Evolutionary conservation across 2,888 invertebrate genomes (phyloP), one percentile per base, ranked within the genome.

Genomic region (Tiphia femorata): DNA sequence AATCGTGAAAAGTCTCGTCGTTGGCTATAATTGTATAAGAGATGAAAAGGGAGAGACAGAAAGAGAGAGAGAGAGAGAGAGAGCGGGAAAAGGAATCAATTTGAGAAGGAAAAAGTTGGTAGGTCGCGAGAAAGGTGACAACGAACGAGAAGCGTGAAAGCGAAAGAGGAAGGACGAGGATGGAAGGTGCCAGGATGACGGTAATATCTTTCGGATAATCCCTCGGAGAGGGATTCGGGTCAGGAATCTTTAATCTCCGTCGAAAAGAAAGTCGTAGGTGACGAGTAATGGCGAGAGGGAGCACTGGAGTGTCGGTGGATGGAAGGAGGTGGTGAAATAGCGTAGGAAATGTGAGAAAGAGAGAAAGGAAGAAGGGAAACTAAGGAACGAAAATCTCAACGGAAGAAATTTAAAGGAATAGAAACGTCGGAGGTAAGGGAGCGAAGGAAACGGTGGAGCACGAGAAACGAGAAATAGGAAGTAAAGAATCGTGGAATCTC

Each of bases 171-270:
- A 14, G 33, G 33, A 33, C 4, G 50, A 33, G 37, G 33, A 30
- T 6, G 14, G 40, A 25, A 37, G 10, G 8, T 27, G 17, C 58
- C 63, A 64, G 47, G 70, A 70, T 65, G 64, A 54, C 62, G 68
- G 74, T 74, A 75, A 77, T 77, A 77, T 76, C 70, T 72, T 70
- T 64, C 67, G 72, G 72, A 77, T 75, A 72, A 77, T 76, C 75
- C 70, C 71, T 69, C 63, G 71, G 63, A 43, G 49, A 54, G 58
- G 58, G 72, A 75, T 75, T 73, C 61, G 52, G 73, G 74, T 73
- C 75, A 68, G 70, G 65, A 70, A 75, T 76, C 72, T 72, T 74
- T 71, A 76, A 76, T 76, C 72, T 70, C 63, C 62, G 65, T 55
- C 64, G 62, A 69, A 70, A n/a, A 65, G 66, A 70, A 73, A 70